These are phyloP conservation scores for Sclerurus mexicanus DNA, from an alignment of 2,113 vertebrate genomes.

Conservation along the genomic window DNA sequence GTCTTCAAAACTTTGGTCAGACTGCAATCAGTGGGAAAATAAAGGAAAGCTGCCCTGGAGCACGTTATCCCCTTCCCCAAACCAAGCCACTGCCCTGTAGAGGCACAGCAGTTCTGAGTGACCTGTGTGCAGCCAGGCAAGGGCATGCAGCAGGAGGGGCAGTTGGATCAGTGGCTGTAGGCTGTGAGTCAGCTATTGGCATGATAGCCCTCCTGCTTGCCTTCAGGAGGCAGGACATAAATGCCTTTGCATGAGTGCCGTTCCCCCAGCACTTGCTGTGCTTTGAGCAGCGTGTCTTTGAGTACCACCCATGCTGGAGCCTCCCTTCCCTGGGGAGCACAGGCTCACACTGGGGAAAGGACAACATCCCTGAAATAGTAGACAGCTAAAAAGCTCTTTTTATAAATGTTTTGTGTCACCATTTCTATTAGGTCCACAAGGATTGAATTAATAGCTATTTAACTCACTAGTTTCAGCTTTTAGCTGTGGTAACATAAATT, in stretches of 20 bases:
- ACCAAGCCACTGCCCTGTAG: rapidly evolving
- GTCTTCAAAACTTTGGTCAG: background rate
- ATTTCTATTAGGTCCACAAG: background rate
- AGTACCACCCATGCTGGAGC: rapidly evolving
- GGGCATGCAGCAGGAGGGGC: rapidly evolving
- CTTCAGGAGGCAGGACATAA: background rate
- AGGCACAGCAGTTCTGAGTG: background rate
- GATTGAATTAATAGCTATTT: background rate
- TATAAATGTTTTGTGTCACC: background rate
- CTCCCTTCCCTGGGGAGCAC: background rate
- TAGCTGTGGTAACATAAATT: background rate
- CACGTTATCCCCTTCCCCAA: background rate
- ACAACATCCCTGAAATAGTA: background rate
- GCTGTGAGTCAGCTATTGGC: background rate
- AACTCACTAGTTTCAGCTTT: background rate
- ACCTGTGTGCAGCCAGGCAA: background rate
- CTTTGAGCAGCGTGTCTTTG: background rate
- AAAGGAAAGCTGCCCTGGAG: background rate
- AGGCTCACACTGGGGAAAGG: background rate
- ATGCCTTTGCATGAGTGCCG: background rate
- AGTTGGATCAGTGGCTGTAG: rapidly evolving
- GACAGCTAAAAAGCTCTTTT: background rate
- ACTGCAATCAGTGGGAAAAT: background rate
- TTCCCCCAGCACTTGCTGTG: background rate
- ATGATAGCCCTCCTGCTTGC: background rate